phyloP scores from a whole-genome alignment of 2,888 invertebrate species.

The Entomobrya multifasciata region DNA sequence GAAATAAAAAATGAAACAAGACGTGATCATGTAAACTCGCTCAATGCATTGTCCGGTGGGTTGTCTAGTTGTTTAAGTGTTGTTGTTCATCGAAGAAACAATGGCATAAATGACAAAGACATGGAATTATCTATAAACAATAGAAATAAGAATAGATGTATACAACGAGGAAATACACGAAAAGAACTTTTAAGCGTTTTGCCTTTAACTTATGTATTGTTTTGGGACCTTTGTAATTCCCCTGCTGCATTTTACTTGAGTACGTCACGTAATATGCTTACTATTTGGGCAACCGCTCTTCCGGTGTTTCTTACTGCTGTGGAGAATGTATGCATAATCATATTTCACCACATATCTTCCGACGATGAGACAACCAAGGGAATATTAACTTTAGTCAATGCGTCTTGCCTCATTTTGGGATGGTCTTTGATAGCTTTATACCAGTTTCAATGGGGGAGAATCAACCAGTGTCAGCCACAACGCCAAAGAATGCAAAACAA shows the following conservation, averaged over 20 bases:
- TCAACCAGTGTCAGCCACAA: background rate
- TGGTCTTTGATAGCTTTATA: slow-evolving; percentile 52
- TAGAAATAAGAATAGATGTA: background rate
- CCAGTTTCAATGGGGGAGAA: slow-evolving; percentile 43
- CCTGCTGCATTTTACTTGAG: background rate
- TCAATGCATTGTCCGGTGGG: slow-evolving; percentile 11
- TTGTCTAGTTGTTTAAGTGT: slow-evolving; percentile 54
- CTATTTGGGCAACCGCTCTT: slow-evolving; percentile 73
- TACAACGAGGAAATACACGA: slow-evolving; percentile 11
- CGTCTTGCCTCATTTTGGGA: slow-evolving; percentile 75
- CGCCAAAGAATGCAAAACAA: background rate
- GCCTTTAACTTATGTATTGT: slow-evolving; percentile 74
- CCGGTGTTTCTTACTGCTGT: slow-evolving; percentile 74
- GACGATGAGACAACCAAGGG: slow-evolving; percentile 45
- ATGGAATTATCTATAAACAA: slow-evolving; percentile 11
- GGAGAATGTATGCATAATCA: slow-evolving; percentile 75
- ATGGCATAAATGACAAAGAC: background rate
- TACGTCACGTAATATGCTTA: slow-evolving; percentile 39
- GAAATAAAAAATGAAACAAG: slow-evolving; percentile 20
- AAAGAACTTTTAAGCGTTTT: slow-evolving; percentile 58
- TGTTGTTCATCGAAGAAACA: slow-evolving; percentile 34
- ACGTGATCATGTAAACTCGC: background rate
- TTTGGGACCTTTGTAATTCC: slow-evolving; percentile 77
- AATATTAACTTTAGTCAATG: slow-evolving; percentile 70
- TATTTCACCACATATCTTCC: slow-evolving; percentile 71